Evolutionary conservation across 2,888 invertebrate genomes (phyloP).

Genomic region (Scrobipalpa atriplicella): DNA sequence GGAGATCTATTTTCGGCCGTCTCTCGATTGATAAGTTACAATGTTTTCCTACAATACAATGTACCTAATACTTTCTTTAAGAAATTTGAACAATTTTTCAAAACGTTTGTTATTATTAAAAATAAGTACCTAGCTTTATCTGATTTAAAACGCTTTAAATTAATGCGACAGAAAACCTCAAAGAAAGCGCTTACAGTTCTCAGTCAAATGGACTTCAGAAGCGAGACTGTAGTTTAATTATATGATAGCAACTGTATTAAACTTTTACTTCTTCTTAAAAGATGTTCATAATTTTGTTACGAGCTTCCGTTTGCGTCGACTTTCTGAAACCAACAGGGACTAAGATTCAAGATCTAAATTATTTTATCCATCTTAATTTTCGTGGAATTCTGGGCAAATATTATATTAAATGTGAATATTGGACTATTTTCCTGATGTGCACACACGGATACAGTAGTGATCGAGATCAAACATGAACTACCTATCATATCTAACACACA

Average conservation of each 20-base stretch:
- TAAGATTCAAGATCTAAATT: not conserved
- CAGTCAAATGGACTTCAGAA: slow-evolving; percentile 4
- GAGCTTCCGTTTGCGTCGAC: slow-evolving; percentile 3
- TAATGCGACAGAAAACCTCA: not conserved
- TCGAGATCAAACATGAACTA: too few relatives aligned
- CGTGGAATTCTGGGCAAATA: not conserved
- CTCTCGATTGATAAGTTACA: not conserved
- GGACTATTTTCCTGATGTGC: too few relatives aligned
- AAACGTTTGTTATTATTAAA: too few relatives aligned
- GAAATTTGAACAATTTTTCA: too few relatives aligned
- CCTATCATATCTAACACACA: too few relatives aligned
- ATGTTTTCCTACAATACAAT: too few relatives aligned
- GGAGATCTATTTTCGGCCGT: not conserved
- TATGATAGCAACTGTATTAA: slow-evolving; percentile 15
- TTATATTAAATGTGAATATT: too few relatives aligned
- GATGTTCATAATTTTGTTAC: not conserved
- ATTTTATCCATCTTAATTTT: too few relatives aligned
- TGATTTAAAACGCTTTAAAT: not conserved
- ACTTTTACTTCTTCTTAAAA: slow-evolving; percentile 4
- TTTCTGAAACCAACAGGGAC: not conserved
- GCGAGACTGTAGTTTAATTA: slow-evolving; percentile 14
- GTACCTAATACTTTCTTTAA: too few relatives aligned
- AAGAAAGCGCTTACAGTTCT: not conserved
- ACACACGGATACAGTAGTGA: too few relatives aligned
- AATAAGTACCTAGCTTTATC: too few relatives aligned